Percentiles rank a stretch among this genome's conserved stretches.
Conservation (phyloP, 37 sponge, comb jelly and placozoan species). For the Tethya wilhelma region DNA sequence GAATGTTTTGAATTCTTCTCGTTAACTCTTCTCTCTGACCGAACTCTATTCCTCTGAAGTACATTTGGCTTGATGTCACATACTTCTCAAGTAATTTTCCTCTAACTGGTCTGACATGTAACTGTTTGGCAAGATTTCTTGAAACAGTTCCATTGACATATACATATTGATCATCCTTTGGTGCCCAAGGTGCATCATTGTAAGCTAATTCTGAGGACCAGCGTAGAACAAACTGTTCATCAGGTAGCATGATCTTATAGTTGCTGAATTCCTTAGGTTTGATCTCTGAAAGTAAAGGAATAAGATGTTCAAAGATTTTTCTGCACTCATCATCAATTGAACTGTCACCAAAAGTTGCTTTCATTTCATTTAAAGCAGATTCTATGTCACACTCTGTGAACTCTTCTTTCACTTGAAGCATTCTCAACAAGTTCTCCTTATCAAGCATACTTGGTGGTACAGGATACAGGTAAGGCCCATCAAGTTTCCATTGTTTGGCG, state of each 20-base stretch:
- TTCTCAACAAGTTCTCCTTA: constrained; percentile 7
- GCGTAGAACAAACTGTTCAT: constrained; percentile 27
- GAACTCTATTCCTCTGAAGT: constrained; percentile 28
- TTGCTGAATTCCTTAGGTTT: not conserved
- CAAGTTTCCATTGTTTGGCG: constrained; percentile 13
- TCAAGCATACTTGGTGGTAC: constrained; percentile 20
- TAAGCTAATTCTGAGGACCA: constrained; percentile 25
- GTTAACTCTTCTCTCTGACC: constrained; percentile 86
- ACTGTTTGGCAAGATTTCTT: constrained; percentile 18
- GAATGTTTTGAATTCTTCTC: constrained; percentile 71
- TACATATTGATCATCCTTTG: not conserved
- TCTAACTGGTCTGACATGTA: constrained; percentile 44
- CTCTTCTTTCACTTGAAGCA: constrained; percentile 21
- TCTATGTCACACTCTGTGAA: constrained; percentile 41
- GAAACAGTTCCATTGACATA: constrained; percentile 31
- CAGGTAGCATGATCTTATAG: constrained; percentile 28
- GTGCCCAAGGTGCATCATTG: constrained; percentile 57
- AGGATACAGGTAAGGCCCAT: constrained; percentile 60
- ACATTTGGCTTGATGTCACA: not conserved
- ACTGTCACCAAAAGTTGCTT: not conserved
- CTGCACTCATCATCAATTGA: constrained; percentile 13
- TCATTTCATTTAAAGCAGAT: constrained; percentile 56
- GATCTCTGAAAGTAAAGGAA: constrained; percentile 1
- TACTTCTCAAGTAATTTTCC: constrained; percentile 31
- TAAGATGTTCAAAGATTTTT: constrained; percentile 3